phyloP scores from a whole-genome alignment of 2,888 invertebrate species.

The Gasteruption jaculator region DNA sequence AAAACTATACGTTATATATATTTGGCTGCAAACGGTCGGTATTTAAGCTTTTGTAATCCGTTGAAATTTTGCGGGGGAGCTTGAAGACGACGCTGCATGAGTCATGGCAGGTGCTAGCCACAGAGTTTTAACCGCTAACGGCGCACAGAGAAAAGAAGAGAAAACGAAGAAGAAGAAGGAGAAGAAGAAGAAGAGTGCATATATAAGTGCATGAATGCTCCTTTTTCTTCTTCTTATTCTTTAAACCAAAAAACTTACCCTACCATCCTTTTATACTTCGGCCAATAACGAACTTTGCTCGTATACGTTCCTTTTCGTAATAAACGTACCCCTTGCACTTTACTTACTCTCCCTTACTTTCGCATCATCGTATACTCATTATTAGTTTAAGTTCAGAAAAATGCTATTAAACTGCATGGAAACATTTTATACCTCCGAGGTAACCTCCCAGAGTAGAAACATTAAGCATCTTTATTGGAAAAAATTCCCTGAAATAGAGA shows the following conservation, averaged over 20 bases:
- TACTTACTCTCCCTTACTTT: neutral
- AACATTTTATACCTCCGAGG: no score
- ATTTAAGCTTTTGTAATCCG: conserved; percentile 49
- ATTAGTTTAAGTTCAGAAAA: no score
- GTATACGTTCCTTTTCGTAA: neutral
- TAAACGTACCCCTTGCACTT: neutral
- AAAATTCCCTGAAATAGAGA: no score
- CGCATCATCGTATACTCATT: neutral
- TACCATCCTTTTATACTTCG: neutral
- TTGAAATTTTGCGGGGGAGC: conserved; percentile 47
- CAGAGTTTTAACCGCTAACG: conserved; percentile 16
- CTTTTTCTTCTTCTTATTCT: conserved; percentile 18
- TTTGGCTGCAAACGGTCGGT: conserved; percentile 37
- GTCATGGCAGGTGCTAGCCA: conserved; percentile 46
- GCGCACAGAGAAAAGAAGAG: conserved; percentile 19
- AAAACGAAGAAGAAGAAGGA: conserved; percentile 20
- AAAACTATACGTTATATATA: conserved; percentile 31
- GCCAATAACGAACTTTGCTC: neutral
- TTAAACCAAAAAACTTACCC: no score
- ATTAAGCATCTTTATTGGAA: no score
- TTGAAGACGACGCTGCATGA: conserved; percentile 43
- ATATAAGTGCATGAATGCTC: conserved; percentile 24
- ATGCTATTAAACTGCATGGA: no score
- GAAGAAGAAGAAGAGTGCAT: conserved; percentile 19
- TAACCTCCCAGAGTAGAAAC: no score